A percentile compares a stretch with the other conserved stretches of the same genome.
phyloP scores from a whole-genome alignment of 2,113 vertebrate species.

The Scopus umbretta region DNA sequence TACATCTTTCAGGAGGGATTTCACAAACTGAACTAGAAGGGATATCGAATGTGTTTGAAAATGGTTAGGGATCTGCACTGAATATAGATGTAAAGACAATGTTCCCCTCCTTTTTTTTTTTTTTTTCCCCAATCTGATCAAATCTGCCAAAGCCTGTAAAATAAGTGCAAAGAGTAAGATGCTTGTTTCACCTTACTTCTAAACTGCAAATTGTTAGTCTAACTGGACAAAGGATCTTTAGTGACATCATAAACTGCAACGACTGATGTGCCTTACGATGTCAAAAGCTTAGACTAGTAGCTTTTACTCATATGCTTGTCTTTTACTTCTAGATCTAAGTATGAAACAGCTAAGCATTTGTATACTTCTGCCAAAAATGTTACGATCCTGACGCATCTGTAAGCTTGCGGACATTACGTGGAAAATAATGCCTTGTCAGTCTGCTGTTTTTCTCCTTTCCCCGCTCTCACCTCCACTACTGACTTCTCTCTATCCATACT shows the following conservation, averaged over 20 bases:
- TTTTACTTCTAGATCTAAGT: neutral
- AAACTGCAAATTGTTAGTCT: neutral
- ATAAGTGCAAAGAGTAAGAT: neutral
- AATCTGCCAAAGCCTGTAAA: neutral
- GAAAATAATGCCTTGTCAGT: neutral
- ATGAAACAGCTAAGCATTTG: neutral
- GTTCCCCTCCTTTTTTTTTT: rapidly evolving
- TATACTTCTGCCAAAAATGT: neutral
- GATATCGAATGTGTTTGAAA: neutral
- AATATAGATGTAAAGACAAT: neutral
- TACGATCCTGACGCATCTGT: neutral
- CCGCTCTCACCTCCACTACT: neutral
- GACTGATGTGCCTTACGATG: neutral
- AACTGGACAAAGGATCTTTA: neutral
- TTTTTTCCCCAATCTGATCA: neutral
- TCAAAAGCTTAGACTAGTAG: neutral
- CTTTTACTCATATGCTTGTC: neutral
- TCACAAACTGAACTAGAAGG: neutral
- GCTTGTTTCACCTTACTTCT: neutral
- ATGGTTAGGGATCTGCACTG: neutral
- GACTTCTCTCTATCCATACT: neutral
- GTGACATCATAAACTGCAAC: neutral
- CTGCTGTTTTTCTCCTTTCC: neutral
- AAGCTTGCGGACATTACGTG: neutral
- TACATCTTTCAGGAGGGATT: neutral